These are phyloP conservation scores for Leucophenga montana DNA, from an alignment of 2,888 invertebrate species.

Conservation along the genomic window DNA sequence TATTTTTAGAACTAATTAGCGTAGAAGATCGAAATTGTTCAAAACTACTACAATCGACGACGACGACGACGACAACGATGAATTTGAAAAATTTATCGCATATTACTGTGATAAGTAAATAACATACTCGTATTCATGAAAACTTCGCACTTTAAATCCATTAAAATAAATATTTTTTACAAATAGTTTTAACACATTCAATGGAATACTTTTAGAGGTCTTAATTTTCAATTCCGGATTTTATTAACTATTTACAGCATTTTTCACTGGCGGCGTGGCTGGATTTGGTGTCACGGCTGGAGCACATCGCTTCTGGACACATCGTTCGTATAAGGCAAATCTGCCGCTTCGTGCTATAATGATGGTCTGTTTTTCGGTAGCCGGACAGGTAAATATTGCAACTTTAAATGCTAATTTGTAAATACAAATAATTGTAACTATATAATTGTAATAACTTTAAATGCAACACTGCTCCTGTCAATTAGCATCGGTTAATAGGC, in stretches of 20 bases:
- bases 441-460: no score
- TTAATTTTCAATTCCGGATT: neutral
- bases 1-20: constrained; percentile 28
- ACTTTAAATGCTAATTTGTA: no score
- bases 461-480: no score
- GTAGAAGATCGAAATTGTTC: neutral
- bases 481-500: no score
- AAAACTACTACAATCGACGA: neutral
- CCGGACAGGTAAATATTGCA: constrained; percentile 78
- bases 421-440: no score
- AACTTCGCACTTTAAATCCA: neutral
- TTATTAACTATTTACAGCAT: constrained; percentile 71
- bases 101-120: constrained; percentile 45
- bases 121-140: no score
- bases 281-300: constrained; percentile 82
- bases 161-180: constrained; percentile 25
- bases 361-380: constrained; percentile 77
- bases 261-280: constrained; percentile 75
- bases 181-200: constrained; percentile 18
- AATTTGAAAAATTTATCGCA: constrained; percentile 26
- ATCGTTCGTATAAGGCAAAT: constrained; percentile 80
- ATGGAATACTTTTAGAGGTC: constrained; percentile 3
- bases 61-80: neutral
- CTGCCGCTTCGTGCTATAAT: constrained; percentile 77
- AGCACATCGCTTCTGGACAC: constrained; percentile 80